phyloP scores from a whole-genome alignment of 2,797 vertebrate species.

The Tokudaia tokunoshimensis region DNA sequence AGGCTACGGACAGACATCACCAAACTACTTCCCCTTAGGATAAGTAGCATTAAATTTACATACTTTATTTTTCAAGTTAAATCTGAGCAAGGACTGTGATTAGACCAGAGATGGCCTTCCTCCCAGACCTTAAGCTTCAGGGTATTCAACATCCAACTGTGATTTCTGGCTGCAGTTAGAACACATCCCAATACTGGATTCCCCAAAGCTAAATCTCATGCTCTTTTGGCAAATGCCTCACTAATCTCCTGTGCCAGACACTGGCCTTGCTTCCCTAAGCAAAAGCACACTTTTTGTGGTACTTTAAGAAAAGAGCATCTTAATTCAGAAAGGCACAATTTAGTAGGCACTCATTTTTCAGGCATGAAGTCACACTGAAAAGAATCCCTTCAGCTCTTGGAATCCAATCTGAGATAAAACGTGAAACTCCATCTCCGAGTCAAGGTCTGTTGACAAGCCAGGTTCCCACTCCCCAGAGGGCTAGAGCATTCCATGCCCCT shows the following conservation, averaged over 20 bases:
- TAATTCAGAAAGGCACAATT: slow-evolving; percentile 38
- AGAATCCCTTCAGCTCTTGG: slow-evolving; percentile 15
- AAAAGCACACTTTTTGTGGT: slow-evolving; percentile 74
- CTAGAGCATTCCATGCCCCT: background rate
- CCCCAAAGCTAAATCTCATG: slow-evolving; percentile 67
- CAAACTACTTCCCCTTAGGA: background rate
- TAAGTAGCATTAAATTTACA: background rate
- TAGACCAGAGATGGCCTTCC: background rate
- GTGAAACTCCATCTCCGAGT: slow-evolving; percentile 29
- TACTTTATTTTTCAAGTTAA: slow-evolving; percentile 46
- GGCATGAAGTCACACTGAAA: background rate
- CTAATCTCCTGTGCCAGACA: background rate
- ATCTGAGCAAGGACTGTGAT: background rate
- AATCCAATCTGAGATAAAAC: slow-evolving; percentile 26
- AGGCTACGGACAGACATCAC: background rate
- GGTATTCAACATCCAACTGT: slow-evolving; percentile 46
- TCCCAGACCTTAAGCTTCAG: background rate
- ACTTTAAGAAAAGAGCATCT: slow-evolving; percentile 62
- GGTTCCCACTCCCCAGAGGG: background rate
- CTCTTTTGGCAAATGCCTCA: slow-evolving; percentile 62
- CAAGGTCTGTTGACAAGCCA: background rate
- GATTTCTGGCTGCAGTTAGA: slow-evolving; percentile 61
- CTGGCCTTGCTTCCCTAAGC: slow-evolving; percentile 21
- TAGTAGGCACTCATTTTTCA: background rate
- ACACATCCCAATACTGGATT: slow-evolving; percentile 67